A percentile compares a stretch with the other conserved stretches of the same genome.
Conservation (phyloP, 2,888 invertebrate species). For the Agrochola macilenta region DNA sequence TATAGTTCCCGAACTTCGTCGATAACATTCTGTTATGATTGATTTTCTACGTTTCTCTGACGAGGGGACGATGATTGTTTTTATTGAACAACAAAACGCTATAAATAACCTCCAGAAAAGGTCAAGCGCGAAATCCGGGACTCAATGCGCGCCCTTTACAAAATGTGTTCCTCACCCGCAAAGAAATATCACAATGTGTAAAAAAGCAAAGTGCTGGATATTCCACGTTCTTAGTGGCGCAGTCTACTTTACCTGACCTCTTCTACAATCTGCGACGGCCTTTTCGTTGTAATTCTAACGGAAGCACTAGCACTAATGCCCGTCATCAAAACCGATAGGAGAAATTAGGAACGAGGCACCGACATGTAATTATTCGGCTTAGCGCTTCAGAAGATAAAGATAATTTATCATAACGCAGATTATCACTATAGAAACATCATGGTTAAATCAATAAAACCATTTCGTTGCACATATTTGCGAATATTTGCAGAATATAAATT, state of each 20-base stretch:
- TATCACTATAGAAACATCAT: constrained; percentile 85
- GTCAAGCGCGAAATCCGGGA: constrained; percentile 84
- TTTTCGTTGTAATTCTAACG: constrained; percentile 85
- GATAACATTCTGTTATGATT: constrained; percentile 56
- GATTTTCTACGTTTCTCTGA: constrained; percentile 60
- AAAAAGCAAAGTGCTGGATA: not conserved
- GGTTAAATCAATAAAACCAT: constrained; percentile 85
- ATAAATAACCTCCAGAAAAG: constrained; percentile 86
- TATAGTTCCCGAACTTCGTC: constrained; percentile 59
- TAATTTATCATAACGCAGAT: constrained; percentile 71
- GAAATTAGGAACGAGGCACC: constrained; percentile 68
- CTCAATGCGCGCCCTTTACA: constrained; percentile 78
- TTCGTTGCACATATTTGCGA: constrained; percentile 77
- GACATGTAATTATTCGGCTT: constrained; percentile 61
- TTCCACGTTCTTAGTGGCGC: constrained; percentile 13
- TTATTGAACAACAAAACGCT: constrained; percentile 78
- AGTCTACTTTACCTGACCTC: constrained; percentile 76
- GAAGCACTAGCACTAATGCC: constrained; percentile 88
- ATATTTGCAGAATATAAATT: constrained; percentile 74
- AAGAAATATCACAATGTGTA: constrained; percentile 33
- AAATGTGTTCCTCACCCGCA: constrained; percentile 63
- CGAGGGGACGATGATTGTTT: constrained; percentile 81
- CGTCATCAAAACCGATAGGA: constrained; percentile 83
- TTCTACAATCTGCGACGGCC: constrained; percentile 71
- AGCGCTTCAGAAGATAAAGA: constrained; percentile 67